Base-by-base conservation (phyloP, 2,113 vertebrate genomes). In the Jacana jacana region DNA sequence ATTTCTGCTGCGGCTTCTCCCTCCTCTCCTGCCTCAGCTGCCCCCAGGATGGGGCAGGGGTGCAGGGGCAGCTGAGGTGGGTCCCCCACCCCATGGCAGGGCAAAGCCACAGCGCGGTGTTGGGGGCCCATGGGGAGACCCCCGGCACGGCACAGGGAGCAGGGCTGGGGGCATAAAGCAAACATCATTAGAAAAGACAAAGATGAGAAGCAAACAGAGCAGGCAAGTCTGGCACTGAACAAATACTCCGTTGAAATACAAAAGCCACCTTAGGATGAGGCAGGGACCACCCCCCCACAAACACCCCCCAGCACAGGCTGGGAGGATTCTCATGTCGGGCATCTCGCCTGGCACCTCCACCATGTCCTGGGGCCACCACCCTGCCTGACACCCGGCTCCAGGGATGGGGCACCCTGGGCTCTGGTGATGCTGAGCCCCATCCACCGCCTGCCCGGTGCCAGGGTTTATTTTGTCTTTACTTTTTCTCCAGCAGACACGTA, bases 171-270 rank as follows among this genome's bases (percentile, higher is more conserved):
- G 39, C 40, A 18, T 76, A 96, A 87, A 93, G 93, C 97, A 97
- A 97, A 97, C 91, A 97, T 96, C 95, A 97, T 97, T 97, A 97
- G 96, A 87, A 70, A 66, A 94, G 96, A 42, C 95, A 95, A 97
- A 97, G 96, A 97, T 75, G 95, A 93, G 97, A 92, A 95, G 96
- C 97, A 97, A 97, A 97, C 96, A 97, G 91, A 96, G 96, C 94
- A 95, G 95, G 70, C 83, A 24, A 30, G 95, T 39, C 96, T 88
- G 94, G 92, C 85, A 77, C 96, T 97, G 88, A 96, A 19, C 95
- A 97, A 96, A 97, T 61, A 97, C 54, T 20, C 81, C 2, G 37
- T 86, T 5, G 11, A 54, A 91, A 93, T 81, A 90, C 86, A 95
- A 95, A 93, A 89, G 37, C 70, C 73, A 25, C 20, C 6, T 61